phyloP scores from a whole-genome alignment of 2,797 vertebrate species.

The Cyprinella venusta region DNA sequence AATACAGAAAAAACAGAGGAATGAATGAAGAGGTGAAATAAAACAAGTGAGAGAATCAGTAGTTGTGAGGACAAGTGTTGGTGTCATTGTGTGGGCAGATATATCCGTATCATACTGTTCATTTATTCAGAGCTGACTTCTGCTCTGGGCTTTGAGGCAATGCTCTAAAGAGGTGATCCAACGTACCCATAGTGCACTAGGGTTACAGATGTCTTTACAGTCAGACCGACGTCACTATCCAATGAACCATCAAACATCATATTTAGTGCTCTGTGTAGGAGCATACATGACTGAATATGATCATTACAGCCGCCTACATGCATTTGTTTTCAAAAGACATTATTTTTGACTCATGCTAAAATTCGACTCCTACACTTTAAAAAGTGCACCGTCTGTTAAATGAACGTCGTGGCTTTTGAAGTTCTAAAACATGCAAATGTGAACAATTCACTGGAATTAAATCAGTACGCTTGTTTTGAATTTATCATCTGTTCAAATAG shows the following conservation, averaged over 20 bases:
- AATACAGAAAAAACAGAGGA: neutral
- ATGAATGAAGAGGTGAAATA: slow-evolving; percentile 21
- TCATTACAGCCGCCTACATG: slow-evolving; percentile 32
- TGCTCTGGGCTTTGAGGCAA: slow-evolving; percentile 45
- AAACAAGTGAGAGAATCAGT: neutral
- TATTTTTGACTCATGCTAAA: slow-evolving; percentile 40
- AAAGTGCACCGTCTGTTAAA: slow-evolving; percentile 26
- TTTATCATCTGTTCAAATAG: slow-evolving; percentile 24
- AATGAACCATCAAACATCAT: slow-evolving; percentile 32
- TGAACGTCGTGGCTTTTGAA: neutral
- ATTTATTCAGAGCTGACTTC: slow-evolving; percentile 30
- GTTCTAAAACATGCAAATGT: slow-evolving; percentile 22
- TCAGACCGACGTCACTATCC: slow-evolving; percentile 23
- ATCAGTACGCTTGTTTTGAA: slow-evolving; percentile 17
- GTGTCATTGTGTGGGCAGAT: slow-evolving; percentile 11
- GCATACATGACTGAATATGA: slow-evolving; percentile 34
- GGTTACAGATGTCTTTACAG: slow-evolving; percentile 39
- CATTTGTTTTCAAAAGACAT: slow-evolving; percentile 26
- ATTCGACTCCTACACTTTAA: slow-evolving; percentile 25
- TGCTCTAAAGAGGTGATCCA: slow-evolving; percentile 10
- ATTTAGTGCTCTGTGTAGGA: slow-evolving; percentile 39
- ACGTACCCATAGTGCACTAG: slow-evolving; percentile 17
- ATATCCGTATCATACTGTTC: neutral
- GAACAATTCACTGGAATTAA: slow-evolving; percentile 6
- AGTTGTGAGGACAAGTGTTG: neutral